phyloP scores from a whole-genome alignment of 2,113 vertebrate genomes.

The Arenaria interpres region DNA sequence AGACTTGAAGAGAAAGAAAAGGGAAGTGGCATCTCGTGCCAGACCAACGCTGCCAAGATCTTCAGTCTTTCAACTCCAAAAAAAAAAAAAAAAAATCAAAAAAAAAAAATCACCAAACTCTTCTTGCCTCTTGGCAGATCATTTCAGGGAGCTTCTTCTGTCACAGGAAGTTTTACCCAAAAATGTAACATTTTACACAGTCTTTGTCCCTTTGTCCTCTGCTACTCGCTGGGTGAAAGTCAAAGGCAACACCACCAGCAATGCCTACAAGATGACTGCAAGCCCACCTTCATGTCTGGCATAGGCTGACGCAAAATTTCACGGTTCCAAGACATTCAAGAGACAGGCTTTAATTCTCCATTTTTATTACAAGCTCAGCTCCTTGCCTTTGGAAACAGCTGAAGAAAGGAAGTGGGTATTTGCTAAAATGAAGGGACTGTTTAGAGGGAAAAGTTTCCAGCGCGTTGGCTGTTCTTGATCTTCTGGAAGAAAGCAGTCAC shows the following conservation, averaged over 20 bases:
- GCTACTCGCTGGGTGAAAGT: neutral
- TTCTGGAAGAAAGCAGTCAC: neutral
- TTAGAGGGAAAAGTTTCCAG: neutral
- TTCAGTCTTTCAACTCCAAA: neutral
- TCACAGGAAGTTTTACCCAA: neutral
- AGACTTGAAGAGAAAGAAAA: slow-evolving; percentile 19
- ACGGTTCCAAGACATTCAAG: neutral
- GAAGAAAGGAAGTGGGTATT: neutral
- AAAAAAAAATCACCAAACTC: neutral
- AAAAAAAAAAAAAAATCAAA: neutral
- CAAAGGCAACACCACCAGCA: neutral
- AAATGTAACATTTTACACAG: neutral
- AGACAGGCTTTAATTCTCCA: neutral
- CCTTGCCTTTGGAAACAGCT: neutral
- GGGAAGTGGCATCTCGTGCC: neutral
- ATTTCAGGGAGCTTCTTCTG: neutral
- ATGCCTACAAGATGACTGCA: neutral
- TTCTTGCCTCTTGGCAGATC: neutral
- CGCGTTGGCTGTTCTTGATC: neutral
- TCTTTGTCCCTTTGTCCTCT: neutral
- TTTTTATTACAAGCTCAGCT: neutral
- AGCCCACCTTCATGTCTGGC: neutral
- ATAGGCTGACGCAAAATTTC: neutral
- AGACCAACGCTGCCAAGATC: neutral
- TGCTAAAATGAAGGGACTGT: neutral